Percentiles rank a stretch among this genome's conserved stretches.
phyloP scores from a whole-genome alignment of 2,888 invertebrate species.

The Notodonta dromedarius region DNA sequence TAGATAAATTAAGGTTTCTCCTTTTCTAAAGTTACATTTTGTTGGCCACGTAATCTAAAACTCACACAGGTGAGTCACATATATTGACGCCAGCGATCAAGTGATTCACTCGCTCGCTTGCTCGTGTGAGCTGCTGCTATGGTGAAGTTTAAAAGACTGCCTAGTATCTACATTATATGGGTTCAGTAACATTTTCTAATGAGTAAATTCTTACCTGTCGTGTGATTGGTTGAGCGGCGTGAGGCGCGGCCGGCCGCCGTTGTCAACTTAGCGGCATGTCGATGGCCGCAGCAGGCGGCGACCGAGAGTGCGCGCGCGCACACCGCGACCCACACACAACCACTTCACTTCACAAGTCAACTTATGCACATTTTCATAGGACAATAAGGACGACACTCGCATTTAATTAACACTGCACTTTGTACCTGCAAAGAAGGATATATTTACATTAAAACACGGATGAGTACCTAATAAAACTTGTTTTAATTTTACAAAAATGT shows the following conservation, averaged over 20 bases:
- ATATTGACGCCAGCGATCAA: no score
- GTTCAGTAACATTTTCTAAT: no score
- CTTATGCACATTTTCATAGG: conserved; percentile 45
- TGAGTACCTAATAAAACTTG: neutral
- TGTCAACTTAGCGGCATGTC: conserved; percentile 79
- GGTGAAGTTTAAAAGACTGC: no score
- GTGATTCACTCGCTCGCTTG: no score
- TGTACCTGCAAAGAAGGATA: conserved; percentile 62
- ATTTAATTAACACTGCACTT: conserved; percentile 58
- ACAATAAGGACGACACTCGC: conserved; percentile 42
- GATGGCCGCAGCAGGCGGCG: conserved; percentile 48
- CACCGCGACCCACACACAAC: conserved; percentile 42
- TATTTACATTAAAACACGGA: neutral
- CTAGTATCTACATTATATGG: no score
- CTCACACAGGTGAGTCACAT: no score
- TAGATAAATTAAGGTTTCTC: no score
- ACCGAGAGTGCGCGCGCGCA: conserved; percentile 41
- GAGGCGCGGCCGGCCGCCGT: conserved; percentile 77
- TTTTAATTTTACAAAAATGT: neutral
- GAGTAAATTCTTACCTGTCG: conserved; percentile 60
- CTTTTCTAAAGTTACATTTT: no score
- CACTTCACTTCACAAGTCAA: conserved; percentile 50
- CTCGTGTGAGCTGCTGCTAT: no score
- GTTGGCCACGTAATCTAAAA: no score
- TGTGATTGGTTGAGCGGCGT: conserved; percentile 70